Conservation (phyloP, 2,888 invertebrate genomes). For the Mystacides longicornis region DNA sequence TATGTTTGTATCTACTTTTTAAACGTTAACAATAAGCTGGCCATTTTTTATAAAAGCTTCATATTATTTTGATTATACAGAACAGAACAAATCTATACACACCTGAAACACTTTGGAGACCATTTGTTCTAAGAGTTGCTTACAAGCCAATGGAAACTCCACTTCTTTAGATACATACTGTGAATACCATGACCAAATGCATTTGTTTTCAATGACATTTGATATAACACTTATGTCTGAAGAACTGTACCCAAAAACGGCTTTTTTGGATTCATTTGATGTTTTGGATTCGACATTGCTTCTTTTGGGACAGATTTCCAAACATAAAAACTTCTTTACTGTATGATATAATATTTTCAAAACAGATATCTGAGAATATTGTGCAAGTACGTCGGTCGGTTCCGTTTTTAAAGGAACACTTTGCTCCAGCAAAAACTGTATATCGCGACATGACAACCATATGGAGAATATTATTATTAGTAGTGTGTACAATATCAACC, state of each 20-base stretch:
- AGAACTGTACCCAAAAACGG: no score
- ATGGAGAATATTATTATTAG: slow-evolving; percentile 40
- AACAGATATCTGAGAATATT: slow-evolving; percentile 9
- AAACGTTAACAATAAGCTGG: neutral
- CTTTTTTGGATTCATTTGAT: neutral
- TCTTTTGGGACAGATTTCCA: neutral
- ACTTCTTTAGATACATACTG: slow-evolving; percentile 45
- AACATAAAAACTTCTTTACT: neutral
- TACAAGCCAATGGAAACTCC: slow-evolving; percentile 46
- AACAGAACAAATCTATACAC: neutral
- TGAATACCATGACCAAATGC: slow-evolving; percentile 47
- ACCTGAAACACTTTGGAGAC: slow-evolving; percentile 45
- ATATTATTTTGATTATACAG: neutral
- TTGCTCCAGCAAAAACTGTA: slow-evolving; percentile 47
- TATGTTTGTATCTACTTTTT: no score
- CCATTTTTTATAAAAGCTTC: neutral
- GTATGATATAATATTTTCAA: neutral
- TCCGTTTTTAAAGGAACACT: slow-evolving; percentile 47
- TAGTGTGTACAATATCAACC: slow-evolving; percentile 41
- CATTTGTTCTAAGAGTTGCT: slow-evolving; percentile 46
- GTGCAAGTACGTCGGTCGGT: slow-evolving; percentile 27
- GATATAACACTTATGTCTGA: slow-evolving; percentile 46
- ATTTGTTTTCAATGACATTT: slow-evolving; percentile 40
- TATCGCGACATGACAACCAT: slow-evolving; percentile 44
- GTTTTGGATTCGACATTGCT: neutral